These are phyloP conservation scores for Cololabis saira DNA, from an alignment of 2,113 vertebrate species.

Conservation along the genomic window DNA sequence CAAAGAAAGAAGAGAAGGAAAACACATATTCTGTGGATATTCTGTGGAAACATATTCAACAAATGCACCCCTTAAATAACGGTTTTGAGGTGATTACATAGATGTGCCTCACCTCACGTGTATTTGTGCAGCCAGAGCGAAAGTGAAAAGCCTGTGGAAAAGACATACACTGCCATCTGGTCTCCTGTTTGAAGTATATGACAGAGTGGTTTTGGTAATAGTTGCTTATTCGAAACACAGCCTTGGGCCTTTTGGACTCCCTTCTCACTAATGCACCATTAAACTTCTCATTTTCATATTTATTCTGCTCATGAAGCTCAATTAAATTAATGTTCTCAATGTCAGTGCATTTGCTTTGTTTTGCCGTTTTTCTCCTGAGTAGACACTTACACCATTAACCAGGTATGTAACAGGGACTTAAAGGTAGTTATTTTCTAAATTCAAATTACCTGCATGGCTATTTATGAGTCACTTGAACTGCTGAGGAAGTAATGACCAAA, in stretches of 20 bases:
- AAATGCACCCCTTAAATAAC: too few relatives aligned
- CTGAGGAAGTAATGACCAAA: too few relatives aligned
- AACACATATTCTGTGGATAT: too few relatives aligned
- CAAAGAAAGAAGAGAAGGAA: too few relatives aligned
- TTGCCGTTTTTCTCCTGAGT: conserved; percentile 13
- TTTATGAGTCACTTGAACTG: too few relatives aligned
- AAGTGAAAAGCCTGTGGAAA: neutral
- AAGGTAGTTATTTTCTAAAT: too few relatives aligned
- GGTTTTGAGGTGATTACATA: too few relatives aligned
- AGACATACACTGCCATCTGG: conserved; percentile 9
- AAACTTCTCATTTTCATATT: conserved; percentile 67
- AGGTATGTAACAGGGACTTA: neutral
- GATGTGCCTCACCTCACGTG: too few relatives aligned
- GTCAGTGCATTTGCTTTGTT: conserved; percentile 21
- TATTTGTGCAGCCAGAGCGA: neutral
- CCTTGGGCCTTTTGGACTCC: conserved; percentile 46
- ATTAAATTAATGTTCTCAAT: conserved; percentile 60
- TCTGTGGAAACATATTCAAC: too few relatives aligned
- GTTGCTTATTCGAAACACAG: conserved; percentile 52
- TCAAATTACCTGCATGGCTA: too few relatives aligned
- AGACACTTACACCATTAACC: conserved; percentile 3
- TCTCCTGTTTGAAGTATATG: conserved; percentile 45
- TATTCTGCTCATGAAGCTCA: conserved; percentile 57
- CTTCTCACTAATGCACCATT: conserved; percentile 63
- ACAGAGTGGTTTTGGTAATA: conserved; percentile 58